phyloP scores from a whole-genome alignment of 2,888 invertebrate genomes.

The Adelognathus sp. region DNA sequence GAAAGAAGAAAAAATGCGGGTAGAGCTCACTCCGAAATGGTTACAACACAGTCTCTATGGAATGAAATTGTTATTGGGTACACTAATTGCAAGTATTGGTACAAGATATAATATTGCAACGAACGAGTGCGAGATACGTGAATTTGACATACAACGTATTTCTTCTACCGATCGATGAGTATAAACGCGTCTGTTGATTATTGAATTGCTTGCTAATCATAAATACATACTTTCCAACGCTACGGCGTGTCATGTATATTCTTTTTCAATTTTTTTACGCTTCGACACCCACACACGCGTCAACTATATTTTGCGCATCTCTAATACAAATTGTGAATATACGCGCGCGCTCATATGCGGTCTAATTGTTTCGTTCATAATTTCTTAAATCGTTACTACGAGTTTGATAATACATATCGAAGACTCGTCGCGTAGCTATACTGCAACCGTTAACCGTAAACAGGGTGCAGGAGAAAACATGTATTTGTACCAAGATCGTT shows the following conservation, averaged over 20 bases:
- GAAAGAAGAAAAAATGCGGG: no score
- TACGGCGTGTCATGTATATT: constrained; percentile 55
- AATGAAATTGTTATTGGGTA: not conserved
- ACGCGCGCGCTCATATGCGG: constrained; percentile 13
- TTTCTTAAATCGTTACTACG: constrained; percentile 21
- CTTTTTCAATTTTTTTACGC: not conserved
- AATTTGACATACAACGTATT: not conserved
- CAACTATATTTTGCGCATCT: not conserved
- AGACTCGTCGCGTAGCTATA: constrained; percentile 36
- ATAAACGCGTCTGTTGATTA: constrained; percentile 17
- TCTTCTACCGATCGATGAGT: constrained; percentile 17
- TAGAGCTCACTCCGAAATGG: constrained; percentile 43
- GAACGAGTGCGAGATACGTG: not conserved
- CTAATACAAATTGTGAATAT: not conserved
- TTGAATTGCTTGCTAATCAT: constrained; percentile 53
- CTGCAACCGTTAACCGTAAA: constrained; percentile 36
- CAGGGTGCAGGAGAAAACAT: constrained; percentile 49
- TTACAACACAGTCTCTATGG: constrained; percentile 5
- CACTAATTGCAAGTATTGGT: not conserved
- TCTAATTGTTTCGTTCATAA: not conserved
- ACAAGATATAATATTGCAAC: not conserved
- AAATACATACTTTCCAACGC: constrained; percentile 67
- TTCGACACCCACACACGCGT: not conserved
- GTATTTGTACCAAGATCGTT: constrained; percentile 60
- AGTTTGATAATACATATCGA: constrained; percentile 44